These are phyloP conservation scores for Oxygymnocypris stewartii DNA, from an alignment of 2,113 vertebrate genomes.

Conservation along the genomic window DNA sequence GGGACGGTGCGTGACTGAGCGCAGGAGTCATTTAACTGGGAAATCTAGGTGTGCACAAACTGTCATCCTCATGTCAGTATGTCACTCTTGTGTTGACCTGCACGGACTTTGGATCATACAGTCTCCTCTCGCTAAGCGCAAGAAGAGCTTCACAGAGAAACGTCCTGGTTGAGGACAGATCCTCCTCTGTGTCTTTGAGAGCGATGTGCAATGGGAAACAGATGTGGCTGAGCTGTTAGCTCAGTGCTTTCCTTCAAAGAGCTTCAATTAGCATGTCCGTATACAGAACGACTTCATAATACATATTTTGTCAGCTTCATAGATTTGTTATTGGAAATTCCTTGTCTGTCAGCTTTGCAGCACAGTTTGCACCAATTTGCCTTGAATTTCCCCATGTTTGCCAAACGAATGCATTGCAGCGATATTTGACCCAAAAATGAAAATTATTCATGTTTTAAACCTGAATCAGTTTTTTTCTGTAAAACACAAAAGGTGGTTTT, in stretches of 20 bases:
- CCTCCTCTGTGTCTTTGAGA: constrained; percentile 50
- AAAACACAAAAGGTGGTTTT: neutral
- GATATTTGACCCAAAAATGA: neutral
- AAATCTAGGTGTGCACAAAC: constrained; percentile 26
- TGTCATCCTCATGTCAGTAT: neutral
- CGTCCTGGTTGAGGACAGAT: constrained; percentile 36
- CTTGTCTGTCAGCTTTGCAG: neutral
- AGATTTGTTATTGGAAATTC: constrained; percentile 19
- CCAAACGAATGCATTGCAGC: neutral
- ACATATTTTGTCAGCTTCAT: constrained; percentile 29
- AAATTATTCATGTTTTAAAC: neutral
- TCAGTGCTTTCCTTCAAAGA: constrained; percentile 15
- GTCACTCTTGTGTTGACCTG: neutral
- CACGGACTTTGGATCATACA: neutral
- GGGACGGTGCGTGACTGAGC: neutral
- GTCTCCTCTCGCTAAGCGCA: constrained; percentile 7
- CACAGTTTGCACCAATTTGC: neutral
- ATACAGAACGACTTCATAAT: constrained; percentile 2
- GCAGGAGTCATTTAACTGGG: constrained; percentile 36
- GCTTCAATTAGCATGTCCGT: neutral
- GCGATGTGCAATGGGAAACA: constrained; percentile 59
- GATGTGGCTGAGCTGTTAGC: constrained; percentile 49
- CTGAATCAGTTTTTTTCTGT: neutral
- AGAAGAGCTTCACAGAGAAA: constrained; percentile 40
- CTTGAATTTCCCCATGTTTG: neutral